A percentile compares a stretch with the other conserved stretches of the same genome.
Conservation (phyloP, 2,797 vertebrate genomes). For the Acanthiza pusilla region DNA sequence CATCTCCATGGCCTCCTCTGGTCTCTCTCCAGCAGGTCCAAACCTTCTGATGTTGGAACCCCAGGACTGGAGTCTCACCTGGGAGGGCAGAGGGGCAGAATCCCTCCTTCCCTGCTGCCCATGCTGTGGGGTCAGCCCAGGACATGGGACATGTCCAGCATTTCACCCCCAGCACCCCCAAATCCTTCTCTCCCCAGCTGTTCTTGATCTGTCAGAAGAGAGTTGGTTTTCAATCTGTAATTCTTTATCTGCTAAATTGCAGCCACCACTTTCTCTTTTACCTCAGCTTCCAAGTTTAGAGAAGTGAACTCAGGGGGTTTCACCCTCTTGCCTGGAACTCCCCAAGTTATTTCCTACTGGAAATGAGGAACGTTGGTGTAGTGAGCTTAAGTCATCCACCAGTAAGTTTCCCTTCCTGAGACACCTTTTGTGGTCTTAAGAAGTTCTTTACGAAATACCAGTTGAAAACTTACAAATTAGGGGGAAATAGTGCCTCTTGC, state of each 20-base stretch:
- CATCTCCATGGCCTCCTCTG: neutral
- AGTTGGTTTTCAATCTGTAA: neutral
- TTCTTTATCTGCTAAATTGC: neutral
- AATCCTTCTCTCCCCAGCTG: neutral
- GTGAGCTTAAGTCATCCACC: neutral
- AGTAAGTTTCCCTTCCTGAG: neutral
- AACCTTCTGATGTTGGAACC: neutral
- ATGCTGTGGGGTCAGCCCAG: neutral
- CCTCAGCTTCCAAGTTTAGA: neutral
- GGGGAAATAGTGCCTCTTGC: neutral
- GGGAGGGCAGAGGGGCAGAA: neutral
- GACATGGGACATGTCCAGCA: neutral
- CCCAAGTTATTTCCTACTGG: neutral
- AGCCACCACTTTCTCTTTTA: neutral
- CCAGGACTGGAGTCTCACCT: neutral
- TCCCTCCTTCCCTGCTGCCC: neutral
- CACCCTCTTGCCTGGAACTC: neutral
- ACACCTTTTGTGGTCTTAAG: neutral
- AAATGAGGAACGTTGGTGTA: slow-evolving; percentile 3
- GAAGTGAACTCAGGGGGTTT: neutral
- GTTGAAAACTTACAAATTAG: neutral
- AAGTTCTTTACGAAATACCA: neutral
- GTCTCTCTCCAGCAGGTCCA: neutral
- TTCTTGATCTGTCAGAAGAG: neutral
- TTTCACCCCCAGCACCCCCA: neutral